A percentile compares a stretch with the other conserved stretches of the same genome.
phyloP scores from a whole-genome alignment of 2,888 invertebrate genomes.

The Gastrophysa polygoni region DNA sequence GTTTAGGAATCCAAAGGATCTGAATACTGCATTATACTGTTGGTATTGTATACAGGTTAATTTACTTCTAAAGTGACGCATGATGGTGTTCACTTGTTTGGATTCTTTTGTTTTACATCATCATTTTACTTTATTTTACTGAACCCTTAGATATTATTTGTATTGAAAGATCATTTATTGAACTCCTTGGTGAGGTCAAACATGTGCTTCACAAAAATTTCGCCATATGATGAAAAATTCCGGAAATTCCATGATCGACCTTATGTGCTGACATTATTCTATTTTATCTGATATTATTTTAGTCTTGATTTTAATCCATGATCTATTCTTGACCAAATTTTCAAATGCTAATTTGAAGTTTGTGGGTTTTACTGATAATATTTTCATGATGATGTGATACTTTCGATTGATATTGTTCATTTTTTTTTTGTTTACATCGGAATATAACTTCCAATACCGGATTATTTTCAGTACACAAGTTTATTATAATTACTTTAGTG shows the following conservation, averaged over 20 bases:
- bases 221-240: not conserved
- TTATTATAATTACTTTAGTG: not conserved
- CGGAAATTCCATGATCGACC: constrained; percentile 1
- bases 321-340: constrained; percentile 7
- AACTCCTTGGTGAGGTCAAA: constrained; percentile 3
- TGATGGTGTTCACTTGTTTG: not conserved
- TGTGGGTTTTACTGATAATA: not conserved
- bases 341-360: constrained; percentile 4
- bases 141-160: not conserved
- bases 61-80: not conserved
- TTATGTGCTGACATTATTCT: not conserved
- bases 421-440: not conserved
- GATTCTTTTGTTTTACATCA: constrained; percentile 1
- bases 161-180: not conserved
- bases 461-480: not conserved
- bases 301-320: not conserved
- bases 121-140: constrained; percentile 8
- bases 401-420: constrained; percentile 13
- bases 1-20: no score
- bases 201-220: not conserved
- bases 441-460: not conserved
- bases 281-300: constrained; percentile 5
- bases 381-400: constrained; percentile 10
- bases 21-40: no score
- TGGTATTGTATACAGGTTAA: not conserved